phyloP scores from a whole-genome alignment of 2,113 vertebrate species.

The Datnioides undecimradiatus region DNA sequence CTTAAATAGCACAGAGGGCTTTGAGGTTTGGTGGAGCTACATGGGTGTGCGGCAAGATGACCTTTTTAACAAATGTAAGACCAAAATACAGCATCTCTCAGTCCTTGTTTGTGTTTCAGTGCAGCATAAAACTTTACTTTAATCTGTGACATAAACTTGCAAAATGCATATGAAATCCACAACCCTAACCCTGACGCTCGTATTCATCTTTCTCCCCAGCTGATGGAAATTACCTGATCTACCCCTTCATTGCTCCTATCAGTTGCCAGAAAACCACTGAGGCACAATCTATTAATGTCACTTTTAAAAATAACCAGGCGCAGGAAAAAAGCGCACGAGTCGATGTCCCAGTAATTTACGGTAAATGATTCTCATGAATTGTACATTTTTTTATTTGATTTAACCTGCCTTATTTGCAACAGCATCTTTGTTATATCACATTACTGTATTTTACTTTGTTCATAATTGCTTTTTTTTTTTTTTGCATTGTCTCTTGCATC shows the following conservation, averaged over 20 bases:
- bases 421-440: not conserved
- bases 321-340: accelerated
- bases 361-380: slow-evolving; percentile 48
- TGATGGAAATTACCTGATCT: not conserved
- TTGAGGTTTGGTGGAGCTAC: accelerated
- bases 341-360: slow-evolving; percentile 64
- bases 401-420: not conserved
- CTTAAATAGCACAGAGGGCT: not conserved
- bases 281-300: not conserved
- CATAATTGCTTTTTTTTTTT: not conserved
- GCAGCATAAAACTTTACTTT: not conserved
- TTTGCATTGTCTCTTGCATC: not conserved
- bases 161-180: not conserved
- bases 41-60: accelerated
- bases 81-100: not conserved
- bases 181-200: not conserved
- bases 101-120: not conserved
- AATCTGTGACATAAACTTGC: not conserved
- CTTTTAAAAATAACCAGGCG: slow-evolving; percentile 29
- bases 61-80: not conserved
- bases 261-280: accelerated
- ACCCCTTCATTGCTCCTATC: accelerated
- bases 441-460: not conserved
- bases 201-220: slow-evolving; percentile 39
- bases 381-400: not conserved